phyloP scores from a whole-genome alignment of 30 jellyfish, hydroid and myxozoan genomes.

The Pelagia noctiluca region DNA sequence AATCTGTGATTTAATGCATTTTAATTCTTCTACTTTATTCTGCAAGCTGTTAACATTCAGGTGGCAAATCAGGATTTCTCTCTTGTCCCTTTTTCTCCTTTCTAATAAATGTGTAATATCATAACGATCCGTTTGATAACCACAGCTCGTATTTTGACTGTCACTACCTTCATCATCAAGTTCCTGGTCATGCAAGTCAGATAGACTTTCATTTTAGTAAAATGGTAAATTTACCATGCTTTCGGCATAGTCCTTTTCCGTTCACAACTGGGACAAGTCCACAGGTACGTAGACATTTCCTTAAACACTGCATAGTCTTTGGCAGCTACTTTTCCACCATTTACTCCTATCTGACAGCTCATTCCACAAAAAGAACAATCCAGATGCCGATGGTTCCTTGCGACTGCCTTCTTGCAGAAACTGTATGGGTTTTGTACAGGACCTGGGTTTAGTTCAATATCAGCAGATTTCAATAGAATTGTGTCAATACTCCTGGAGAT shows the following conservation, averaged over 20 bases:
- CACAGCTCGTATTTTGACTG: background rate
- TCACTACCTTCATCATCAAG: background rate
- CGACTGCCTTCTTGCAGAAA: background rate
- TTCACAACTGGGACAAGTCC: background rate
- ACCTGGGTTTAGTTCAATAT: background rate
- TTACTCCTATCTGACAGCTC: background rate
- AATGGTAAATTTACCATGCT: background rate
- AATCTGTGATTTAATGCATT: constrained; percentile 3
- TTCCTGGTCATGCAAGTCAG: background rate
- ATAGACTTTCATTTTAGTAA: background rate
- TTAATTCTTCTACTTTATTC: constrained; percentile 14
- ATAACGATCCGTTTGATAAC: background rate
- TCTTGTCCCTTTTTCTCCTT: background rate
- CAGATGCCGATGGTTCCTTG: background rate
- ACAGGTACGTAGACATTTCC: background rate
- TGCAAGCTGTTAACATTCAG: constrained; percentile 1
- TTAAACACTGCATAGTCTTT: background rate
- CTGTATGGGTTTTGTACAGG: constrained; percentile 4
- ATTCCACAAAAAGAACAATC: background rate
- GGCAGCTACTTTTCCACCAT: background rate
- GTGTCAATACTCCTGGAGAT: background rate
- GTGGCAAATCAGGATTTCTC: constrained; percentile 5
- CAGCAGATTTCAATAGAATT: background rate
- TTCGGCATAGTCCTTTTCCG: background rate
- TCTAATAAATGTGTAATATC: background rate